phyloP scores from a whole-genome alignment of 2,113 vertebrate genomes.

The Lucifuga dentata region DNA sequence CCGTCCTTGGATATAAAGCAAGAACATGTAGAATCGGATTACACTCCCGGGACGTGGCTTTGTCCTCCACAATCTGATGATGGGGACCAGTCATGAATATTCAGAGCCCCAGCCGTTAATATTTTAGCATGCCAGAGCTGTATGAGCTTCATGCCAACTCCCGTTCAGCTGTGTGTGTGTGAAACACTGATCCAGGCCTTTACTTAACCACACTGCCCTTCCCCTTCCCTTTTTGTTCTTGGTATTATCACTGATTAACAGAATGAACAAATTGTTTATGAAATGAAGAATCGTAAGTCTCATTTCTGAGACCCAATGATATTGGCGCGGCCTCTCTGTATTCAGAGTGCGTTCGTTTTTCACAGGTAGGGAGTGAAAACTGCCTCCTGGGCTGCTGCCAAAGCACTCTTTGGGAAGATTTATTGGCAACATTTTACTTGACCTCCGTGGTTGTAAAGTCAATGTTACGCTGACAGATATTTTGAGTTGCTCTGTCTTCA shows the following conservation, averaged over 20 bases:
- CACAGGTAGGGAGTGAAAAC: constrained; percentile 64
- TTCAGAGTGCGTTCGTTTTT: constrained; percentile 68
- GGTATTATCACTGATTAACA: constrained; percentile 64
- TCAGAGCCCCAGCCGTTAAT: constrained; percentile 69
- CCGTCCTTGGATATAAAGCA: constrained; percentile 73
- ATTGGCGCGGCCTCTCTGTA: constrained; percentile 55
- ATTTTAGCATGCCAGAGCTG: constrained; percentile 71
- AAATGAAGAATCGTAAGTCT: constrained; percentile 71
- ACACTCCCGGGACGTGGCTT: constrained; percentile 60
- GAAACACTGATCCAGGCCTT: constrained; percentile 60
- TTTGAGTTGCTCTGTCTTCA: constrained; percentile 29
- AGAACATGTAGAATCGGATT: constrained; percentile 73
- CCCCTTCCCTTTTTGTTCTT: constrained; percentile 33
- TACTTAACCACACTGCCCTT: constrained; percentile 43
- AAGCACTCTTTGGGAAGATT: constrained; percentile 45
- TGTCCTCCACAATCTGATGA: constrained; percentile 69
- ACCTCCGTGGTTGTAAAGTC: constrained; percentile 44
- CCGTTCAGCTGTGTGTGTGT: constrained; percentile 44
- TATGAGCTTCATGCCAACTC: constrained; percentile 36
- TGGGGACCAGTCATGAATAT: constrained; percentile 76
- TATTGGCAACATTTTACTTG: constrained; percentile 35
- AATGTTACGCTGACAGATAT: constrained; percentile 48
- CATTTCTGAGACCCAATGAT: constrained; percentile 61
- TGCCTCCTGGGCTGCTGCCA: constrained; percentile 54
- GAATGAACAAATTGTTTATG: constrained; percentile 71